These are phyloP conservation scores for Micronycteris hirsuta DNA, from an alignment of 2,113 vertebrate species.

Conservation along the genomic window DNA sequence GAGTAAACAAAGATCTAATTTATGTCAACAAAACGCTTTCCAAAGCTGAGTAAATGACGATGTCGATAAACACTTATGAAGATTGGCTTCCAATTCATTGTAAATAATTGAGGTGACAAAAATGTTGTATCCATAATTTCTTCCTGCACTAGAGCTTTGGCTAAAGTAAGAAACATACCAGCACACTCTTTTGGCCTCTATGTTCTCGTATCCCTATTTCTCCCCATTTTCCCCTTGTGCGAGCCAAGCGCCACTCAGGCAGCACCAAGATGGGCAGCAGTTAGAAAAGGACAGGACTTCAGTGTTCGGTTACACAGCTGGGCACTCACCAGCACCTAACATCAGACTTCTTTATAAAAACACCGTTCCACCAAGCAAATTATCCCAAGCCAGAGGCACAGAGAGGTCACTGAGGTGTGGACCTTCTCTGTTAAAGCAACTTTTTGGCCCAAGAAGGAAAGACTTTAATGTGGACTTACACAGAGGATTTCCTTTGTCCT, in stretches of 20 bases:
- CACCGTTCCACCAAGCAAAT: neutral
- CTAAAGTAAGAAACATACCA: neutral
- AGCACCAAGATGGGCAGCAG: neutral
- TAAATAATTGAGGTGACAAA: constrained; percentile 21
- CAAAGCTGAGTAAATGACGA: constrained; percentile 35
- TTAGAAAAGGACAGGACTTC: neutral
- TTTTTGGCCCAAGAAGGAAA: constrained; percentile 67
- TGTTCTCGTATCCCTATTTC: neutral
- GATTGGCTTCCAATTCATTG: constrained; percentile 37
- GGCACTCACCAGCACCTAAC: neutral
- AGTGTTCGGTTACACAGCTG: neutral
- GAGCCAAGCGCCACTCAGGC: neutral
- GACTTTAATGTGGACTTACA: constrained; percentile 41
- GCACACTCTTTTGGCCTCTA: neutral
- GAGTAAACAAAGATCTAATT: constrained; percentile 58
- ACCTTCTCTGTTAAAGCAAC: constrained; percentile 47
- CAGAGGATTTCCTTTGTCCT: constrained; percentile 64
- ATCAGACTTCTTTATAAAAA: neutral
- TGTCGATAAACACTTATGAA: constrained; percentile 32
- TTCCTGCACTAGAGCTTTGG: neutral
- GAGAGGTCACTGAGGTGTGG: neutral
- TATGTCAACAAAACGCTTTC: constrained; percentile 27
- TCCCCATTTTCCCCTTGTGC: neutral
- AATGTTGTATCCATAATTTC: neutral
- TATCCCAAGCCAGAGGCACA: neutral